Percentiles rank a stretch among this genome's conserved stretches.
These are phyloP conservation scores for Siphlonurus alternatus DNA, from an alignment of 2,888 invertebrate species.

Conservation along the genomic window DNA sequence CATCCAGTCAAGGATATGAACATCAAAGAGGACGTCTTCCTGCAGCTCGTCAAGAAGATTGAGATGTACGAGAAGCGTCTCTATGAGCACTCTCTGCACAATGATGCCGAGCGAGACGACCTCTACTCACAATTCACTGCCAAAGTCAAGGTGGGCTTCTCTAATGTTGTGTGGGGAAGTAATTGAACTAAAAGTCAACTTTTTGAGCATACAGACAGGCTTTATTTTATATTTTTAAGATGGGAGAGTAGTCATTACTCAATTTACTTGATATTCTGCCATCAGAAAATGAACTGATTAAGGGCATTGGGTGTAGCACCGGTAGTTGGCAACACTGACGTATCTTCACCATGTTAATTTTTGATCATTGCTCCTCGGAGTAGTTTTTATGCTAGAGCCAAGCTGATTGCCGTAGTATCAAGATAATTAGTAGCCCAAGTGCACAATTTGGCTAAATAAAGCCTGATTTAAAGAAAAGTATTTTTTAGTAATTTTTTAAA, in stretches of 20 bases:
- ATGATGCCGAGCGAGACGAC: constrained; percentile 49
- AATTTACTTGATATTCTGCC: neutral
- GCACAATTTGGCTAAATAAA: too few relatives aligned
- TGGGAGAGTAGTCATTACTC: neutral
- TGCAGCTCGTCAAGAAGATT: constrained; percentile 64
- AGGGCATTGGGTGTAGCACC: too few relatives aligned
- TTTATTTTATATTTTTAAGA: neutral
- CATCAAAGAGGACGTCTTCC: constrained; percentile 68
- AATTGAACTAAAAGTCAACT: neutral
- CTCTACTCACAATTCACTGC: constrained; percentile 58
- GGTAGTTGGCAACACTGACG: too few relatives aligned
- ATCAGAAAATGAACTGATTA: too few relatives aligned
- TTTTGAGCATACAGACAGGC: neutral
- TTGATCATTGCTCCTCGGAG: too few relatives aligned
- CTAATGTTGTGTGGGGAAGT: neutral
- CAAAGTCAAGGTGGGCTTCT: constrained; percentile 39
- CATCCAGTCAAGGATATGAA: constrained; percentile 95
- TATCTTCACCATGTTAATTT: too few relatives aligned
- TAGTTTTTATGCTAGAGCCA: too few relatives aligned
- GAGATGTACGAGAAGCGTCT: constrained; percentile 65
- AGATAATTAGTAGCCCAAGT: too few relatives aligned
- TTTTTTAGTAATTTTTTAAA: too few relatives aligned
- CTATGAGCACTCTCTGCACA: constrained; percentile 64
- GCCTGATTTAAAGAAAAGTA: too few relatives aligned
- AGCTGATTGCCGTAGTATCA: too few relatives aligned